phyloP scores from a whole-genome alignment of 1,140 invertebrate genomes.

The Caenorhabditis latens region DNA sequence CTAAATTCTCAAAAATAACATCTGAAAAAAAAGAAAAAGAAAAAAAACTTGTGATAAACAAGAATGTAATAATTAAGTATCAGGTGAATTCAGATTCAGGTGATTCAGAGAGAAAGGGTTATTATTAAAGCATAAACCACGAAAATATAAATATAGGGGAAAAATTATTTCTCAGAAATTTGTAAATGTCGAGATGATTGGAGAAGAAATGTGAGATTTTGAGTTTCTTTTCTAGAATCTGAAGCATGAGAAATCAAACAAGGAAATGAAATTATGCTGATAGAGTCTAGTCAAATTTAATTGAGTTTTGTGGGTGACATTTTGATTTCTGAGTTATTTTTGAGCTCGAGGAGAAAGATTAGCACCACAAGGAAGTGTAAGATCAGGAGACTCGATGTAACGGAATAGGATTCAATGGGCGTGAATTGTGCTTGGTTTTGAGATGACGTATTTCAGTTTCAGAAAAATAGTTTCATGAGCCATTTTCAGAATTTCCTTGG shows the following conservation, averaged over 20 bases:
- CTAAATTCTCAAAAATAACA: too few species aligned
- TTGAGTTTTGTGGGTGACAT: neutral
- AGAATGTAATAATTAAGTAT: neutral
- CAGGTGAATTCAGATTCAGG: neutral
- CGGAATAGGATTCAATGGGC: too few species aligned
- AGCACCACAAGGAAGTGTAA: too few species aligned
- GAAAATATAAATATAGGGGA: neutral
- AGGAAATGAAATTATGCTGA: neutral
- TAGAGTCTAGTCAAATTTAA: neutral
- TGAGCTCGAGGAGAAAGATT: too few species aligned
- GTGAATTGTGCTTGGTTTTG: too few species aligned
- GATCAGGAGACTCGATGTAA: too few species aligned
- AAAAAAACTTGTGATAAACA: neutral
- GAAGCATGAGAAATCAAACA: neutral
- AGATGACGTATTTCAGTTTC: too few species aligned
- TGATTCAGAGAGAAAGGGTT: neutral
- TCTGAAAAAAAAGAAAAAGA: too few species aligned
- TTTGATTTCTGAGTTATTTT: too few species aligned
- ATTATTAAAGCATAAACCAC: slow-evolving; percentile 5
- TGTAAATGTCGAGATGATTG: neutral
- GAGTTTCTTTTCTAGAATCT: neutral
- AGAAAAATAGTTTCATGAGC: too few species aligned
- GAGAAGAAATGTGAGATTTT: neutral
- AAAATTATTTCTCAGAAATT: neutral
- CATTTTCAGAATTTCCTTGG: too few species aligned